Conservation (phyloP, 2,113 vertebrate genomes). For the Haemorhous mexicanus region DNA sequence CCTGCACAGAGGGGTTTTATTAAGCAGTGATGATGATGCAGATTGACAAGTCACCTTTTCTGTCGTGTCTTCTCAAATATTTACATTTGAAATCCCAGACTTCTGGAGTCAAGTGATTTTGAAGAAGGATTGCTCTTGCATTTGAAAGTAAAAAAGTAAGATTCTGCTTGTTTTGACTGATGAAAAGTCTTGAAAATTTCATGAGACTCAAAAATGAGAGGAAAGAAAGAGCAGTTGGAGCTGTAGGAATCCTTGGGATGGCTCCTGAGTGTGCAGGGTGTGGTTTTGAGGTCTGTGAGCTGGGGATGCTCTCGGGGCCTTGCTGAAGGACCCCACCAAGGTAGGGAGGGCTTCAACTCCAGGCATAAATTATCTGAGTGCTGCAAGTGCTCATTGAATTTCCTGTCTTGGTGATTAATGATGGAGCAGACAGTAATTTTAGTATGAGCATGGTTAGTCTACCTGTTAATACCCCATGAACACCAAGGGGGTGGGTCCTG, state of each 20-base stretch:
- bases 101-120: not conserved
- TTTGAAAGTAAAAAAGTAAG: not conserved
- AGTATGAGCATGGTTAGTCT: not conserved
- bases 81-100: not conserved
- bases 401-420: not conserved
- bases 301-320: not conserved
- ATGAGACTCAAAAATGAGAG: not conserved
- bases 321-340: not conserved
- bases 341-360: not conserved
- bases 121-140: not conserved
- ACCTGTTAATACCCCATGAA: conserved; percentile 31
- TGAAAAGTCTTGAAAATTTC: not conserved
- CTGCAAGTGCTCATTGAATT: not conserved
- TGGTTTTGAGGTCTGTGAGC: not conserved
- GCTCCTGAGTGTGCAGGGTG: not conserved
- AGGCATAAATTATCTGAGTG: not conserved
- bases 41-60: not conserved
- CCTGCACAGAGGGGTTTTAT: not conserved
- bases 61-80: not conserved
- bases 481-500: not conserved
- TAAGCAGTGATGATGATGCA: not conserved
- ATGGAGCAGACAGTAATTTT: not conserved
- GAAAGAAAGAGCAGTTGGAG: not conserved
- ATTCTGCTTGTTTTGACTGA: not conserved
- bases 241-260: not conserved